Evolutionary conservation across 1,140 invertebrate species (phyloP), one percentile per base, ranked within the genome.

Genomic region (Galleria mellonella): DNA sequence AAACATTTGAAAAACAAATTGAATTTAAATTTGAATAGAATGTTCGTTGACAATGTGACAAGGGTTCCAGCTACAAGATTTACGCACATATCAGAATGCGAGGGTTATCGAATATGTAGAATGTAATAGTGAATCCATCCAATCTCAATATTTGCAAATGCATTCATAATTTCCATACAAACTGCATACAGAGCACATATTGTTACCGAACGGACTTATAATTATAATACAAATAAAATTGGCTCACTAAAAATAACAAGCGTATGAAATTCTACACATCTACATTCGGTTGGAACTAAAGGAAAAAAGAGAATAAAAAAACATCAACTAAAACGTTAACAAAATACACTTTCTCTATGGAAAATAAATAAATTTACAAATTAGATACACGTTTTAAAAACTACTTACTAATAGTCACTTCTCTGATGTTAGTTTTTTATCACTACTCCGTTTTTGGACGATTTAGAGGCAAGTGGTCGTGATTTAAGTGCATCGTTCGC

Each of bases 321-420:
- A 81, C 71, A 83, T 83, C 76, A 83, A 85, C 78, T 83, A 85
- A 79, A 85, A 83, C 82, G 78, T 85, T 85, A 85, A 84, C 76
- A 84, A 84, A 84, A 85, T 85, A 85, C 82, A 75, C 69, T 76
- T 85, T 82, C 78, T 85, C 82, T 83, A 83, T 85, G 71, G 76
- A 81, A 82, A 83, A 81, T 83, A 83, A 85, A 83, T 83, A 85
- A 70, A 85, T 85, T 85, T 85, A 85, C 82, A 85, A 76, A 79
- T 82, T 82, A 85, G 66, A 82, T 83, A 83, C 78, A 82, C 73
- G 73, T 78, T 76, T 77, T 74, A 74, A 59, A n/a, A 74, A 57
- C 65, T 77, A 79, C 52, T 61, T 71, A 75, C 76, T 81, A 77
- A 68, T 83, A 82, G 75, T 83, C 69, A 77, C 72, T 69, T 77